These are phyloP conservation scores for Tenthredo amoena DNA, from an alignment of 2,888 invertebrate species.

Conservation along the genomic window DNA sequence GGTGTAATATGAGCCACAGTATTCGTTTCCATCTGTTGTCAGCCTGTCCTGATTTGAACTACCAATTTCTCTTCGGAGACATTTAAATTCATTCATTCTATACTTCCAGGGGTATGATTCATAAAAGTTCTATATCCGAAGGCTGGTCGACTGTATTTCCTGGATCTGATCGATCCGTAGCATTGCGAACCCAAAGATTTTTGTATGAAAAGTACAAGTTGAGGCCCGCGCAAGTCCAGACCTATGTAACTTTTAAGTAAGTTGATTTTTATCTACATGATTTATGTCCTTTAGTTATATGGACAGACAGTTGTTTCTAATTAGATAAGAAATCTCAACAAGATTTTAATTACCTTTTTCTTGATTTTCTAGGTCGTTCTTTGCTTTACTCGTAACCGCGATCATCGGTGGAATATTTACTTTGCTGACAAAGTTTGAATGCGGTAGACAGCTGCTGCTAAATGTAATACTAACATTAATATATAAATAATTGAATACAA, in stretches of 20 bases:
- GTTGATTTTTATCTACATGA: conserved; percentile 27
- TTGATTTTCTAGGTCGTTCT: conserved; percentile 77
- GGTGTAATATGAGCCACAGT: not conserved
- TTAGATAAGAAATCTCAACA: not conserved
- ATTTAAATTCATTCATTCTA: not conserved
- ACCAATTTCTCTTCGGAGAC: not conserved
- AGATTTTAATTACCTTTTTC: not conserved
- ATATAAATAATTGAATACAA: not conserved
- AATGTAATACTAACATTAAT: conserved; percentile 77
- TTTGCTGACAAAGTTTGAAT: conserved; percentile 82
- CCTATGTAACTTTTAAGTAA: conserved; percentile 83
- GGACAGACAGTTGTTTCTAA: not conserved
- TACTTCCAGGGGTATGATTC: conserved; percentile 79
- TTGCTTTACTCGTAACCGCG: conserved; percentile 78
- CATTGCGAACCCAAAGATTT: conserved; percentile 89
- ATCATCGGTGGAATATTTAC: conserved; percentile 83
- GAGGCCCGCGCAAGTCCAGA: conserved; percentile 89
- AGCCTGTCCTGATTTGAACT: conserved; percentile 34
- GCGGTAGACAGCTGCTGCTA: conserved; percentile 84
- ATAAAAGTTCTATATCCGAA: conserved; percentile 76
- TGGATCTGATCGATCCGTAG: conserved; percentile 91
- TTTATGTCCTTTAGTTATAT: not conserved
- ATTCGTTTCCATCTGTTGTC: conserved; percentile 42
- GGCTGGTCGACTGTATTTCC: conserved; percentile 89
- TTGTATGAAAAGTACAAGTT: conserved; percentile 84